Conservation (phyloP, 2,888 invertebrate genomes). For the Nephrotoma guestfalica region DNA sequence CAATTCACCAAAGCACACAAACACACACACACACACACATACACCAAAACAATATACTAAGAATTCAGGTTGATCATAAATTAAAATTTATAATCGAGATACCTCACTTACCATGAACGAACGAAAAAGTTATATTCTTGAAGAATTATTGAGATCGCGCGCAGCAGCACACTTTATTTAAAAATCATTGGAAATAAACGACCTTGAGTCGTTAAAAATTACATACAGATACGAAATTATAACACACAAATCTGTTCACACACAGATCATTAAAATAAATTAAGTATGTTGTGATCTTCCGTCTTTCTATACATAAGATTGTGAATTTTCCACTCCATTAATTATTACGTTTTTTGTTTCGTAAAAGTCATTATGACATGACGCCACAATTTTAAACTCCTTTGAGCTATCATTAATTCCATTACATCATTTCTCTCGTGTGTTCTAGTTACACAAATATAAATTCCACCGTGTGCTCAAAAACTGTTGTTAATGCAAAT, state of each 20-base stretch:
- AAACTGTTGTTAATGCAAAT: background rate
- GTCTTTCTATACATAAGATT: background rate
- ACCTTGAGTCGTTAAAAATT: background rate
- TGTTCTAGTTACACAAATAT: background rate
- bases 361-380: background rate
- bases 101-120: background rate
- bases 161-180: background rate
- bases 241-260: background rate
- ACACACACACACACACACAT: background rate
- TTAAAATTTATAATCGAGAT: background rate
- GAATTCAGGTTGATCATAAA: background rate
- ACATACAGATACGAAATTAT: background rate
- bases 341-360: background rate
- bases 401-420: background rate
- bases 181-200: background rate
- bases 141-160: background rate
- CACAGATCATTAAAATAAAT: background rate
- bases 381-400: background rate
- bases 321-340: background rate
- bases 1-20: too few species aligned
- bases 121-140: background rate
- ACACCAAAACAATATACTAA: background rate
- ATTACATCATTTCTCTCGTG: background rate
- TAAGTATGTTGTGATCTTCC: background rate
- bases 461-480: background rate